Evolutionary conservation across 2,888 invertebrate species (phyloP).

Genomic region (Eupsilia transversa): DNA sequence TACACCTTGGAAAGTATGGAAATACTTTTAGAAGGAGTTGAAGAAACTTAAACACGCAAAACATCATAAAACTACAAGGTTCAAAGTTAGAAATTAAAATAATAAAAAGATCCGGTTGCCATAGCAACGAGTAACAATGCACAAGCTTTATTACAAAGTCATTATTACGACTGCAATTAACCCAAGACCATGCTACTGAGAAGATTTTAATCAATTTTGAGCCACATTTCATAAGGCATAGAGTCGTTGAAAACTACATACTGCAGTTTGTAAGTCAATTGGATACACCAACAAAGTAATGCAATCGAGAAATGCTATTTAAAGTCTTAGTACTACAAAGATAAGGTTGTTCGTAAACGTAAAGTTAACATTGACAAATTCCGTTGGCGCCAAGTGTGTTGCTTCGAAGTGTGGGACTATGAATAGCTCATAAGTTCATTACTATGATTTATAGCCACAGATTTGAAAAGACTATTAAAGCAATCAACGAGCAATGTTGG

Average conservation of each 20-base stretch:
- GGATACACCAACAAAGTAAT: slow-evolving; percentile 33
- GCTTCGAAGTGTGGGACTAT: slow-evolving; percentile 63
- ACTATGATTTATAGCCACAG: slow-evolving; percentile 67
- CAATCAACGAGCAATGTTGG: slow-evolving; percentile 58
- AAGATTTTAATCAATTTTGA: slow-evolving; percentile 34
- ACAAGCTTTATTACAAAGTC: slow-evolving; percentile 75
- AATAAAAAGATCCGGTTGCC: slow-evolving; percentile 64
- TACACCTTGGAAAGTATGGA: background rate
- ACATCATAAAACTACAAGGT: slow-evolving; percentile 16
- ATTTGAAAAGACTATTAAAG: slow-evolving; percentile 69
- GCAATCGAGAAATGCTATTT: slow-evolving; percentile 34
- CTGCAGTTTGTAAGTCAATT: slow-evolving; percentile 62
- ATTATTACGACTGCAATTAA: slow-evolving; percentile 77
- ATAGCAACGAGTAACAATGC: slow-evolving; percentile 77
- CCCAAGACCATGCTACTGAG: slow-evolving; percentile 39
- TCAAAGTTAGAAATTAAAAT: slow-evolving; percentile 59
- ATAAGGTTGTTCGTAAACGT: slow-evolving; percentile 41
- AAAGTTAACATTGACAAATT: slow-evolving; percentile 36
- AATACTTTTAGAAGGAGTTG: background rate
- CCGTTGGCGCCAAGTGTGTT: slow-evolving; percentile 64
- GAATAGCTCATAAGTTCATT: slow-evolving; percentile 68
- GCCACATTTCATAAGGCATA: slow-evolving; percentile 43
- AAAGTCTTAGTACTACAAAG: slow-evolving; percentile 24
- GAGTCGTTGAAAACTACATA: slow-evolving; percentile 38
- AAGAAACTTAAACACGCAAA: slow-evolving; percentile 5